A percentile compares a stretch with the other conserved stretches of the same genome.
These are phyloP conservation scores for Prosopocoilus inquinatus DNA, from an alignment of 2,888 invertebrate genomes.

Conservation along the genomic window DNA sequence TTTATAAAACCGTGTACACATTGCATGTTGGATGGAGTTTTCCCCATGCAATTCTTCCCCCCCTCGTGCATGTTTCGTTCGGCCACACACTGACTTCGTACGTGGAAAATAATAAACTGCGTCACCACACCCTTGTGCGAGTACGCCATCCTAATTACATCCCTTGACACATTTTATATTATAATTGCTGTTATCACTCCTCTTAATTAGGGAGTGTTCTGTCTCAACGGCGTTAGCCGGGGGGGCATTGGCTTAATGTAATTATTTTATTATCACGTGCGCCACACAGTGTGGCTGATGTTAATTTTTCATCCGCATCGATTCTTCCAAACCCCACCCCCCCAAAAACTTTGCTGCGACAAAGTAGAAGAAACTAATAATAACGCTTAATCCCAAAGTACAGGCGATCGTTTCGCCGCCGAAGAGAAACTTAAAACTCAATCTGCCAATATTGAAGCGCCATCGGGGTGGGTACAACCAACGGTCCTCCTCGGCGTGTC, in stretches of 20 bases:
- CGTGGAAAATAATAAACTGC: neutral
- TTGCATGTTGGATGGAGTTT: too few species aligned
- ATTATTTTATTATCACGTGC: conserved; percentile 7
- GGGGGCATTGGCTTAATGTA: neutral
- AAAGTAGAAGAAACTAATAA: conserved; percentile 19
- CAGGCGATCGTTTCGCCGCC: conserved; percentile 12
- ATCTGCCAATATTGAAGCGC: neutral
- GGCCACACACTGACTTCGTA: too few species aligned
- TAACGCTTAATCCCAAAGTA: conserved; percentile 20
- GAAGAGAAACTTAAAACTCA: neutral
- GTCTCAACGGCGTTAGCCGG: neutral
- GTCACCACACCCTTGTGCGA: conserved; percentile 13
- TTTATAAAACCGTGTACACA: too few species aligned
- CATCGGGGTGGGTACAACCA: too few species aligned
- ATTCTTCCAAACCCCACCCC: conserved; percentile 2
- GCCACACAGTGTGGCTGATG: too few species aligned
- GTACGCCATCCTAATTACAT: conserved; percentile 28
- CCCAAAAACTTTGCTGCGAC: conserved; percentile 20
- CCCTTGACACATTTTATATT: conserved; percentile 42
- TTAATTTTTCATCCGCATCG: too few species aligned
- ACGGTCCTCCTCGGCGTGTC: neutral
- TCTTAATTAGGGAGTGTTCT: conserved; percentile 43
- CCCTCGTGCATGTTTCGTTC: too few species aligned
- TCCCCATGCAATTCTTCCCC: too few species aligned
- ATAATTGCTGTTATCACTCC: conserved; percentile 45